These are phyloP conservation scores for Cavia porcellus DNA, from an alignment of 2,113 vertebrate species.

Conservation along the genomic window DNA sequence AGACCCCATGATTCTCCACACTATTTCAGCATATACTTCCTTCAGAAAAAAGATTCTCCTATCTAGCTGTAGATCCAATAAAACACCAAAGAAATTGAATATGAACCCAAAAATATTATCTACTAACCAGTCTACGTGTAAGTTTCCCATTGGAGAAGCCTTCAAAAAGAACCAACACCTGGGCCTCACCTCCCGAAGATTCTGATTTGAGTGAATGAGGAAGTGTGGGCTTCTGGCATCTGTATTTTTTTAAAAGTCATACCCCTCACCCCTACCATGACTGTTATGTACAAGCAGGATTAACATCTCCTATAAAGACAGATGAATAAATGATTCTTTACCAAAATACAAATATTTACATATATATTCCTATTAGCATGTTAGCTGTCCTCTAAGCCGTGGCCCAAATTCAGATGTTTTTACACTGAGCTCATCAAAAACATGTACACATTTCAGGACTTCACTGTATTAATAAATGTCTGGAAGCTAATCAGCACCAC, in stretches of 20 bases:
- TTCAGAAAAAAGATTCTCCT: not conserved
- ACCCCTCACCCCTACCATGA: too few species aligned
- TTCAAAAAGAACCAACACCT: not conserved
- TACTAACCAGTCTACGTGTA: not conserved
- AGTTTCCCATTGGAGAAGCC: not conserved
- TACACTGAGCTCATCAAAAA: not conserved
- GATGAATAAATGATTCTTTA: not conserved
- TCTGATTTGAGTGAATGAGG: not conserved
- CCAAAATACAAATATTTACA: not conserved
- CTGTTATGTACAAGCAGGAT: not conserved
- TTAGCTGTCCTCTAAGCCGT: not conserved
- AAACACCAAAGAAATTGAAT: not conserved
- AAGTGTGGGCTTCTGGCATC: not conserved
- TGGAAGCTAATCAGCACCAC: not conserved
- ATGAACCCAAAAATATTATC: not conserved
- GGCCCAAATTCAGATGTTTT: not conserved
- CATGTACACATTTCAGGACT: not conserved
- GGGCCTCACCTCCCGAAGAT: not conserved
- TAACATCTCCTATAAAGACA: not conserved
- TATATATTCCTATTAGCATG: not conserved
- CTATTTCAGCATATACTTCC: not conserved
- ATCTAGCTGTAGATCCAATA: not conserved
- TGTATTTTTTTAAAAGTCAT: not conserved
- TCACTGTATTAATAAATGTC: not conserved
- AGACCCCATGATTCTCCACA: not conserved